Conservation (phyloP, 2,113 vertebrate species). For the Ursus arctos region DNA sequence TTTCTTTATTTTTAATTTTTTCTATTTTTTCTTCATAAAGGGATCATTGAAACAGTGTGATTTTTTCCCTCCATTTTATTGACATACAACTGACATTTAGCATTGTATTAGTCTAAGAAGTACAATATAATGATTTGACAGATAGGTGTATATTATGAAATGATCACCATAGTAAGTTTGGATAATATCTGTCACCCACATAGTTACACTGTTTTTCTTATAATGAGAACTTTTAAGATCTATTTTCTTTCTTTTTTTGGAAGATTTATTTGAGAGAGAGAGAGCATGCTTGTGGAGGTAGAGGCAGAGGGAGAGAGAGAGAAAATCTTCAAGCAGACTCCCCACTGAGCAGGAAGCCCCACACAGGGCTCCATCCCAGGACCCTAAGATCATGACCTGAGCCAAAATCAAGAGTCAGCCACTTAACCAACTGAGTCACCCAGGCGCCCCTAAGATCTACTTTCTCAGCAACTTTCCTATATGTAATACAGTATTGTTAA, state of each 20-base stretch:
- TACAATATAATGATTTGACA: background rate
- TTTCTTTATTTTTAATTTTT: background rate
- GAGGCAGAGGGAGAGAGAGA: background rate
- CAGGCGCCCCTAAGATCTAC: background rate
- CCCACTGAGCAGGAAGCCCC: background rate
- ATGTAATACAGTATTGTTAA: background rate
- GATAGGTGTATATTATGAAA: background rate
- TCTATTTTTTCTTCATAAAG: conserved; percentile 5
- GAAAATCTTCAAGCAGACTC: background rate
- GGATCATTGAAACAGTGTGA: background rate
- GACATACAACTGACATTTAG: background rate
- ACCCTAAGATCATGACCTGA: background rate
- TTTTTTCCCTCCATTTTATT: background rate
- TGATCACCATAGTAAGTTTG: background rate
- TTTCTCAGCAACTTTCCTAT: conserved; percentile 1
- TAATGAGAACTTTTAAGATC: conserved; percentile 10
- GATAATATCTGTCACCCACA: background rate
- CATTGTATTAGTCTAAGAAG: background rate
- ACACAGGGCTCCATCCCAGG: background rate
- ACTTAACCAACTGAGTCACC: background rate
- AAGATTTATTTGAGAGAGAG: background rate
- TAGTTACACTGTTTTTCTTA: background rate
- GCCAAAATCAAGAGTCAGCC: background rate
- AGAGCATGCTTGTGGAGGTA: background rate
- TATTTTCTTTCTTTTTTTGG: background rate